Evolutionary conservation across 2,888 invertebrate genomes (phyloP).

Genomic region (Xestia sexstrigata): DNA sequence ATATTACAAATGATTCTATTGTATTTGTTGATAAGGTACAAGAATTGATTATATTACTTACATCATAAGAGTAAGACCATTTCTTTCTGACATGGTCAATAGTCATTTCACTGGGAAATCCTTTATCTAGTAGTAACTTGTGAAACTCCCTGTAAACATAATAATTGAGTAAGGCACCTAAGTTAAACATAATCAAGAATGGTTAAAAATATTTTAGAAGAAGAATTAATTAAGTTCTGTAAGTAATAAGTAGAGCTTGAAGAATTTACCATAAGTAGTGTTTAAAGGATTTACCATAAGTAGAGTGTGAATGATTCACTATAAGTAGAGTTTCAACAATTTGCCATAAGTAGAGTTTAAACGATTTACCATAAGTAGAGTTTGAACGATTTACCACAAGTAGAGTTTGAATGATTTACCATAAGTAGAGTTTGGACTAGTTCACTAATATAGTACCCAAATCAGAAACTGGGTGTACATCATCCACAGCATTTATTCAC

Average conservation of each 20-base stretch:
- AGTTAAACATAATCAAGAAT: neutral
- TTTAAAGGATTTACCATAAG: too few relatives aligned
- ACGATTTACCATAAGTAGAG: too few relatives aligned
- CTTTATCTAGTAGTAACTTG: constrained; percentile 83
- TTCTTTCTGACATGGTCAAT: constrained; percentile 86
- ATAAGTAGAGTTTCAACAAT: too few relatives aligned
- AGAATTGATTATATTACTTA: constrained; percentile 72
- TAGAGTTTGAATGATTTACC: neutral
- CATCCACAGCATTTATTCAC: neutral
- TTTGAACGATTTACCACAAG: neutral
- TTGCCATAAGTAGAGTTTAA: too few relatives aligned
- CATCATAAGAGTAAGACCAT: constrained; percentile 88
- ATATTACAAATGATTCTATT: neutral
- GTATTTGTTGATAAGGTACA: neutral
- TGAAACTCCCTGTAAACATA: constrained; percentile 81
- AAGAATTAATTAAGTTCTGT: neutral
- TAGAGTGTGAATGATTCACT: too few relatives aligned
- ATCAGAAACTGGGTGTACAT: neutral
- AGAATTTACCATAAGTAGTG: neutral
- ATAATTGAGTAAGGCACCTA: neutral
- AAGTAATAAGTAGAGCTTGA: neutral
- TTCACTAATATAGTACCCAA: neutral
- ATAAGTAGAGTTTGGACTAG: neutral
- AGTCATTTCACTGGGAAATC: constrained; percentile 86
- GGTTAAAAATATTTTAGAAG: neutral